Evolutionary conservation across 2,888 invertebrate genomes (phyloP).

Genomic region (Pterostichus niger): DNA sequence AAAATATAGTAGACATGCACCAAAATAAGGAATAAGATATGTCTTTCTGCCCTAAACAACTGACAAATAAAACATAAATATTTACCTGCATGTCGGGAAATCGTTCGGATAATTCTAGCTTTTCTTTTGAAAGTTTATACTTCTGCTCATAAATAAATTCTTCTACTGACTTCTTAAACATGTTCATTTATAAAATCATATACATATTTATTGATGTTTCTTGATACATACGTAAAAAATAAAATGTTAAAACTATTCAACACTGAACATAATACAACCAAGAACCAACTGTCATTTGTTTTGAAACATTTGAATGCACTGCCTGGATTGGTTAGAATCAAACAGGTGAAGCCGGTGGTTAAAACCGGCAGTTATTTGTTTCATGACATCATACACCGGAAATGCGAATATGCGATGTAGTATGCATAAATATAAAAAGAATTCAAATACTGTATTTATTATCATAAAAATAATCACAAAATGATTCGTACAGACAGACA

Average conservation of each 20-base stretch:
- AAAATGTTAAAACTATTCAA: neutral
- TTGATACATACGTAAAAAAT: neutral
- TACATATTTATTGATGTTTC: neutral
- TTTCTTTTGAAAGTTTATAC: conserved; percentile 29
- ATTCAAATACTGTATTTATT: conserved; percentile 71
- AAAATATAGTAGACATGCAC: too few relatives aligned
- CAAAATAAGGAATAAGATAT: neutral
- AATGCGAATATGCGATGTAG: neutral
- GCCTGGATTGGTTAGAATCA: too few relatives aligned
- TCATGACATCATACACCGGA: too few relatives aligned
- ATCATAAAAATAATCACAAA: conserved; percentile 77
- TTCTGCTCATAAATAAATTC: conserved; percentile 51
- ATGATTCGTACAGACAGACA: conserved; percentile 76
- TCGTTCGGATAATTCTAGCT: neutral
- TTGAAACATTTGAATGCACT: neutral
- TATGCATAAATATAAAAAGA: neutral
- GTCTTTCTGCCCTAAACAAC: neutral
- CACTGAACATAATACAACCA: neutral
- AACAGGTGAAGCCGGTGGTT: too few relatives aligned
- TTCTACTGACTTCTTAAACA: conserved; percentile 43
- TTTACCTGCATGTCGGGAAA: neutral
- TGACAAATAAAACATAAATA: neutral
- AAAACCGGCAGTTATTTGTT: too few relatives aligned
- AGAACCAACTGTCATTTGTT: neutral
- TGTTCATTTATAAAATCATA: conserved; percentile 15